phyloP scores from a whole-genome alignment of 1,140 invertebrate species.

The Lasioglossum albipes region DNA sequence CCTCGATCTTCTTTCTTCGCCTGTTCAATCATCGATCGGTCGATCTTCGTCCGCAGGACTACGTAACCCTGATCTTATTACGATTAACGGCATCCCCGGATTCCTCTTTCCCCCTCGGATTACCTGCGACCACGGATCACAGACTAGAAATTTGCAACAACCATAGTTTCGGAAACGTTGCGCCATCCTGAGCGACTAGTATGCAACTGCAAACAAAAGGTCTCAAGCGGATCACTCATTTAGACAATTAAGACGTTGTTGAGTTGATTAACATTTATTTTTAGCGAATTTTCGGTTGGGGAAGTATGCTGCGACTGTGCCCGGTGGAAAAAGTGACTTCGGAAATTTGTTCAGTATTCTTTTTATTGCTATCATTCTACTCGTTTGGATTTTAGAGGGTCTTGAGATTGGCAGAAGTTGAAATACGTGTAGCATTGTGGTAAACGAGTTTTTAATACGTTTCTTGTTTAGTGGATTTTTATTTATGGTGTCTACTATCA shows the following conservation, averaged over 20 bases:
- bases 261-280: no score
- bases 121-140: not conserved
- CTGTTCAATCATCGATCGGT: conserved; percentile 34
- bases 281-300: no score
- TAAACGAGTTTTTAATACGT: no score
- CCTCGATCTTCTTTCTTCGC: conserved; percentile 41
- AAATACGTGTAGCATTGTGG: no score
- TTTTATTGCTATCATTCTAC: not conserved
- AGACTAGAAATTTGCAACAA: conserved; percentile 13
- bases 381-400: no score
- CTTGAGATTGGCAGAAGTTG: no score
- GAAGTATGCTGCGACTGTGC: no score
- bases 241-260: not conserved
- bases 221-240: not conserved
- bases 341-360: not conserved
- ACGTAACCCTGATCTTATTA: conserved; percentile 51
- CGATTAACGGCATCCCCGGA: conserved; percentile 10
- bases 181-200: not conserved
- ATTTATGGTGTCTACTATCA: no score
- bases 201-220: conserved; percentile 14
- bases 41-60: conserved; percentile 28
- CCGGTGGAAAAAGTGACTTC: not conserved
- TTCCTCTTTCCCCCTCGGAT: not conserved
- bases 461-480: no score
- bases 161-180: not conserved